These are phyloP conservation scores for Mandrillus leucophaeus DNA, from an alignment of 2,113 vertebrate genomes.

Conservation along the genomic window DNA sequence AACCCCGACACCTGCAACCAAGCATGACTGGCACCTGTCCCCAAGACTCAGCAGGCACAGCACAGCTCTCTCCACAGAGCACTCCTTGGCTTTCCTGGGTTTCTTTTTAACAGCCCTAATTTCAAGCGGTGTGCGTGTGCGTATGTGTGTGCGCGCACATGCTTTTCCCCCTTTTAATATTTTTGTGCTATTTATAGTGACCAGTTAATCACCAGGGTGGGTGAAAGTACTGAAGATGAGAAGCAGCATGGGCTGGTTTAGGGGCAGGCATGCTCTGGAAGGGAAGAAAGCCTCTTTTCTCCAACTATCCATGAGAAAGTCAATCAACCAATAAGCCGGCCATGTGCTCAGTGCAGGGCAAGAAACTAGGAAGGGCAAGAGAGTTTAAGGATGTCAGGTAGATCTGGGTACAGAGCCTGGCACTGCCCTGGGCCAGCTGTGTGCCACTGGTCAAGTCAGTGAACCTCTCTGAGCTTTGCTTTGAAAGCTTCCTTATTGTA, in stretches of 20 bases:
- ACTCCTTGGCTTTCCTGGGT: not conserved
- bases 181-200: constrained; percentile 26
- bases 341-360: not conserved
- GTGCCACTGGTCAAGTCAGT: not conserved
- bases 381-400: not conserved
- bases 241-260: not conserved
- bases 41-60: not conserved
- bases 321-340: not conserved
- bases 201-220: not conserved
- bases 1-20: not conserved
- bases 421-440: not conserved
- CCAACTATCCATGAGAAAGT: not conserved
- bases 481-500: not conserved
- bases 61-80: fast-evolving
- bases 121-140: not conserved
- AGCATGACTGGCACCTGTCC: not conserved
- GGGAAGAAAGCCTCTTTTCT: not conserved
- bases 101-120: not conserved
- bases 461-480: not conserved
- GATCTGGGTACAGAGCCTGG: not conserved
- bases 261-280: fast-evolving
- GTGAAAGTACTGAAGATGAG: not conserved
- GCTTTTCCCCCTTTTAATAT: not conserved
- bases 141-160: not conserved
- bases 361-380: not conserved